Conservation (phyloP, 2,888 invertebrate species). For the Drosophila lacicola region DNA sequence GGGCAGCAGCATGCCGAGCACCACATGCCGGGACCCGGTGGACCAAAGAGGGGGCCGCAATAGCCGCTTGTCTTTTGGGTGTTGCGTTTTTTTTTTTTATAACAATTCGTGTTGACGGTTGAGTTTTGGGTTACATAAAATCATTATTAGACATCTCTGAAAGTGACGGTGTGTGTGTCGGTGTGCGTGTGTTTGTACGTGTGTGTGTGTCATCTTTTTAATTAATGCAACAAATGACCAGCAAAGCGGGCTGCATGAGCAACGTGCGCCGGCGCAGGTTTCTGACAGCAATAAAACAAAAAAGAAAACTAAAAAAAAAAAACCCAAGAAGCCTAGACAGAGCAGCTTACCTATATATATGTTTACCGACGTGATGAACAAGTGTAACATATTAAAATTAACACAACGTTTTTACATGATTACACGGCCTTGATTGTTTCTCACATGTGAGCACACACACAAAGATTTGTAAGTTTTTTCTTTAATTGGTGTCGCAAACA, state of each 20-base stretch:
- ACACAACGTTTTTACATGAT: conserved; percentile 47
- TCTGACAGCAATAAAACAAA: conserved; percentile 8
- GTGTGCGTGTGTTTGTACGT: conserved; percentile 7
- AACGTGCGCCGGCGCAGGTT: conserved; percentile 58
- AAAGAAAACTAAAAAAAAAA: not conserved
- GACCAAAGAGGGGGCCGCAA: conserved; percentile 9
- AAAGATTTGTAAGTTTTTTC: conserved; percentile 21
- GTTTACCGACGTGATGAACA: conserved; percentile 51
- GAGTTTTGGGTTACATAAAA: conserved; percentile 68
- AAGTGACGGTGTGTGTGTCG: conserved; percentile 33
- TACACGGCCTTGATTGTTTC: conserved; percentile 61
- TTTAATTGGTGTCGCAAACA: conserved; percentile 54
- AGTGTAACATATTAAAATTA: conserved; percentile 67
- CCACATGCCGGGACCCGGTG: conserved; percentile 5
- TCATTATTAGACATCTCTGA: conserved; percentile 64
- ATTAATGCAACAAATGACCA: conserved; percentile 69
- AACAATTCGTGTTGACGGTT: conserved; percentile 35
- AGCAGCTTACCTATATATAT: conserved; percentile 45
- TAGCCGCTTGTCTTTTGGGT: conserved; percentile 42
- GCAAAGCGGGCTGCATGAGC: conserved; percentile 43
- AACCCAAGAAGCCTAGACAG: conserved; percentile 20
- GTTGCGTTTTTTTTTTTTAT: conserved; percentile 48
- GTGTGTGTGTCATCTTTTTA: conserved; percentile 65
- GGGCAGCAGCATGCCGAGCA: conserved; percentile 1
- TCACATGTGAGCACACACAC: conserved; percentile 26